A percentile compares a stretch with the other conserved stretches of the same genome.
These are phyloP conservation scores for Caenorhabditis sp. DNA, from an alignment of 2,888 invertebrate species.

Conservation along the genomic window DNA sequence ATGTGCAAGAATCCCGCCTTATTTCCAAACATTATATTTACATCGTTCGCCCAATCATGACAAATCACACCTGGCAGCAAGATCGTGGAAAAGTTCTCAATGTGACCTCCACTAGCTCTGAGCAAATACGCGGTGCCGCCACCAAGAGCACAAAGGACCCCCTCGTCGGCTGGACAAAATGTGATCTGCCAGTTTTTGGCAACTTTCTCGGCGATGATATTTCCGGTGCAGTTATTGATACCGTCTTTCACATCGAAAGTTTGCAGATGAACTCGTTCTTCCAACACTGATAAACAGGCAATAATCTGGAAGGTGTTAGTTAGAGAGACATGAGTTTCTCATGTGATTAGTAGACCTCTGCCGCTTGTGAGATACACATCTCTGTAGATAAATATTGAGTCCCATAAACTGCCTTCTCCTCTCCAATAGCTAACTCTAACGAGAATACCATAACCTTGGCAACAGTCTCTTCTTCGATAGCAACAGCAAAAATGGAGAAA, in stretches of 20 bases:
- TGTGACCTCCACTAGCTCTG: conserved; percentile 68
- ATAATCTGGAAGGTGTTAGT: conserved; percentile 46
- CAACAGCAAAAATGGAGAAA: conserved; percentile 53
- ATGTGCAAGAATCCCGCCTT: conserved; percentile 70
- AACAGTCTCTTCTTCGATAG: conserved; percentile 63
- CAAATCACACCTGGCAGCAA: conserved; percentile 71
- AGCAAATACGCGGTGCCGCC: conserved; percentile 71
- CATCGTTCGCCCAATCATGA: conserved; percentile 79
- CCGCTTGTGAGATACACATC: conserved; percentile 65
- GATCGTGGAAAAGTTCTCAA: conserved; percentile 77
- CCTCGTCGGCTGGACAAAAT: conserved; percentile 80
- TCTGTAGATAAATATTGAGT: conserved; percentile 43
- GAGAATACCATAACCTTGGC: conserved; percentile 61
- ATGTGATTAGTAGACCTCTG: conserved; percentile 57
- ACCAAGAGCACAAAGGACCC: conserved; percentile 74
- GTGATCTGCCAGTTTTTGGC: conserved; percentile 71
- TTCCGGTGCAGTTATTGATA: conserved; percentile 60
- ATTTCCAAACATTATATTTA: conserved; percentile 79
- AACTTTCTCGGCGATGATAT: conserved; percentile 50
- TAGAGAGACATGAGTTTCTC: neutral
- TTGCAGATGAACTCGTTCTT: conserved; percentile 62
- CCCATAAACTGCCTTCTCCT: conserved; percentile 54
- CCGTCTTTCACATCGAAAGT: conserved; percentile 65
- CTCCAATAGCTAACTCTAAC: conserved; percentile 35
- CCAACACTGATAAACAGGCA: conserved; percentile 59